phyloP scores from a whole-genome alignment of 2,888 invertebrate genomes.

The Ecliptopera silaceata region DNA sequence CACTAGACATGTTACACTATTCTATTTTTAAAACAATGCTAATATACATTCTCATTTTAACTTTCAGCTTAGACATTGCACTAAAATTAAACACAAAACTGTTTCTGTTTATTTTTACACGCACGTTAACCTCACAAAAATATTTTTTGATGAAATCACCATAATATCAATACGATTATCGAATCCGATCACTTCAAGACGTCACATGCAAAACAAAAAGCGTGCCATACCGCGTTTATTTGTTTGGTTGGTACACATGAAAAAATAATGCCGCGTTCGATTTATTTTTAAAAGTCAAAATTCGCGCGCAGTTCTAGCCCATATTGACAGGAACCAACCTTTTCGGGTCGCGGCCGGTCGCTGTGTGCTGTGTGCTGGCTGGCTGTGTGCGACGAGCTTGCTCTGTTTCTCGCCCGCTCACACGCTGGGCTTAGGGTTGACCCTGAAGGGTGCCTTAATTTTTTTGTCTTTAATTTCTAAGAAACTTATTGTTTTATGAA shows the following conservation, averaged over 20 bases:
- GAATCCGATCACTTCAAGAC: conserved; percentile 8
- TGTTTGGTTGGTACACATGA: conserved; percentile 49
- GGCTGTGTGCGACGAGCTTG: conserved; percentile 58
- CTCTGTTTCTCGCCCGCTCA: conserved; percentile 72
- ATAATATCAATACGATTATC: conserved; percentile 9
- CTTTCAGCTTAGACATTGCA: conserved; percentile 60
- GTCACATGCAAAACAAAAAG: not conserved
- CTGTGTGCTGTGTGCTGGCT: conserved; percentile 56
- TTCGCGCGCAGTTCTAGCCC: conserved; percentile 56
- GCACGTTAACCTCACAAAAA: conserved; percentile 37
- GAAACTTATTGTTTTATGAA: not conserved
- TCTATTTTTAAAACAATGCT: conserved; percentile 51
- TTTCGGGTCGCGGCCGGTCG: conserved; percentile 63
- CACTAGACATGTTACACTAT: conserved; percentile 38
- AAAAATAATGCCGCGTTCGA: conserved; percentile 74
- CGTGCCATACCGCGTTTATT: conserved; percentile 13
- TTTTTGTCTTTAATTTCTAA: conserved; percentile 15
- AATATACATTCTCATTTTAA: conserved; percentile 61
- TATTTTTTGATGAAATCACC: conserved; percentile 7
- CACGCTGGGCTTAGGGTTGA: conserved; percentile 68
- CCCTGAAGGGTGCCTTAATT: conserved; percentile 30
- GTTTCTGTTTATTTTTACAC: conserved; percentile 54
- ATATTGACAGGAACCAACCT: conserved; percentile 59
- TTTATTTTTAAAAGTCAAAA: conserved; percentile 71
- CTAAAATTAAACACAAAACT: conserved; percentile 53